Conservation (phyloP, 2,113 vertebrate species). For the Antennarius striatus region DNA sequence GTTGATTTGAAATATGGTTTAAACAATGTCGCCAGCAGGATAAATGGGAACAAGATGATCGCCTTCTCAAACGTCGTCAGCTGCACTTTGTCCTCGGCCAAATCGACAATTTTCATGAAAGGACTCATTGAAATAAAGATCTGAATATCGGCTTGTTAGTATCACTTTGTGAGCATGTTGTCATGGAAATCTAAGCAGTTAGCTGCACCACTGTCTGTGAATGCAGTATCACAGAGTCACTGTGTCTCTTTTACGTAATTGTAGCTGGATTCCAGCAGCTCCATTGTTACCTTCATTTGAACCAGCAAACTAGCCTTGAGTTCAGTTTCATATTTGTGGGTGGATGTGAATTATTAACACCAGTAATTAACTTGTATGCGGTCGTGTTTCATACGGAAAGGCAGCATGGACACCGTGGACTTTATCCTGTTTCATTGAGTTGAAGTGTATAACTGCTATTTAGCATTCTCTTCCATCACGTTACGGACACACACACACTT, state of each 20-base stretch:
- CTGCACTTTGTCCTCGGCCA: no score
- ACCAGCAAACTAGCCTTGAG: conserved; percentile 22
- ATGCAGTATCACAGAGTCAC: neutral
- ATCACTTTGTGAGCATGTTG: neutral
- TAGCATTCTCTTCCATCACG: no score
- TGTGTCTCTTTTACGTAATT: neutral
- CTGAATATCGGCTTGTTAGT: neutral
- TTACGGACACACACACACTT: no score
- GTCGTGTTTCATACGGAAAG: conserved; percentile 4
- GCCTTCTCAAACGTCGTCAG: no score
- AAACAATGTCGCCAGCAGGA: no score
- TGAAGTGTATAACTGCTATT: neutral
- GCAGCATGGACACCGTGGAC: conserved; percentile 18
- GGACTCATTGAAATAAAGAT: no score
- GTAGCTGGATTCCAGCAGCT: neutral
- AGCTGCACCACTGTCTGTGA: neutral
- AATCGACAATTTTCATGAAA: no score
- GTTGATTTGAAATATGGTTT: no score
- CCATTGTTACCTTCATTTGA: conserved; percentile 28
- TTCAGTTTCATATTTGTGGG: conserved; percentile 31
- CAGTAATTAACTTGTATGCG: conserved; percentile 44
- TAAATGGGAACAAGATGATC: no score
- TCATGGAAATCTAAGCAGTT: neutral
- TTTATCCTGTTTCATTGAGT: neutral
- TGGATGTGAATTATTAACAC: conserved; percentile 49